Base-by-base conservation (phyloP, 2,797 vertebrate species). In the Chelmon rostratus region DNA sequence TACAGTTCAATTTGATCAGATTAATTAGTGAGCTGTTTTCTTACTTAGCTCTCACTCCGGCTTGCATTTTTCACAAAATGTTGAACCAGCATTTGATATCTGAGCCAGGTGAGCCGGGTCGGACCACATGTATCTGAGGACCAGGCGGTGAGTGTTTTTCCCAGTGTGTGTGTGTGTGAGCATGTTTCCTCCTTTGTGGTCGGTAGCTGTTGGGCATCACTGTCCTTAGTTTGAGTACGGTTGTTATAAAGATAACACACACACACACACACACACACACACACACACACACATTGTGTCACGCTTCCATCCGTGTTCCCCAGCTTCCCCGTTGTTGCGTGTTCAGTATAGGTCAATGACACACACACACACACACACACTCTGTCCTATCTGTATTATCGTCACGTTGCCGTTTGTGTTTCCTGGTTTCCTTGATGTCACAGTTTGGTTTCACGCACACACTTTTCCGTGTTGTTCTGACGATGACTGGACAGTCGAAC, bases 371-470 rank as follows among this genome's bases (percentile, higher is more conserved):
- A 40, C 28, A 61, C 58, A 71, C 54, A 54, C 59, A 42, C n/a
- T n/a, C n/a, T n/a, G n/a, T 31, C n/a, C 8, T 12, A 76, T 77
- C 40, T 67, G 57, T 44, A 40, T 78, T 63, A 61, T 23, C 63
- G 37, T 69, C 75, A 64, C 28, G 0, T 28, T 31, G 28, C 28
- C 4, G 28, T 31, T 28, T 42, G 50, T 67, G 79, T 65, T 68
- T 85, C 70, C 79, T 16, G 1, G 4, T 73, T 81, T 86, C 70
- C 75, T 62, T 68, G 52, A 80, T 74, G 76, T 79, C 73, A 79
- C 37, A 28, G 35, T 16, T 47, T 31, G 19, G 23, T 25, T 53
- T 65, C 19, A 23, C 63, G 38, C 64, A 63, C 47, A n/a, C 63
- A 13, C 33, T 46, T 54, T 70, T 33, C 40, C 56, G 28, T 23